Base-by-base conservation (phyloP, 35 echinoderm and acorn worm genomes). In the Lytechinus variegatus region DNA sequence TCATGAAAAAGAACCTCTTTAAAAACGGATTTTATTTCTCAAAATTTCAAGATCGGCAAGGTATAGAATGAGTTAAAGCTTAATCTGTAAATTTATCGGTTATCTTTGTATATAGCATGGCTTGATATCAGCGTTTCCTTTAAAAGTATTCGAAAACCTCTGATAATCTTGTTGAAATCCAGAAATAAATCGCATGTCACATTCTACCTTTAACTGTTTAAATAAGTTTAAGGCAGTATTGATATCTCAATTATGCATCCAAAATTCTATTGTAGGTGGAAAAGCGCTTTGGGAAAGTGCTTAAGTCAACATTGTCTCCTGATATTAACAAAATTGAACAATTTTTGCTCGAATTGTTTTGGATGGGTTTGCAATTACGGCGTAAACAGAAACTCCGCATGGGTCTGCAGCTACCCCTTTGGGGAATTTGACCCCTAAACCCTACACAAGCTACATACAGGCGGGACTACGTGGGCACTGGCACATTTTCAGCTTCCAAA, bases 361-460 rank as follows among this genome's bases (percentile, higher is more conserved):
- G 52, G 88, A 90, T 90, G 88, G 88, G 28, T 54, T 44, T 54
- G 52, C 88, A 90, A 90, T 90, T 90, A 90, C 16, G 88, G 28
- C 16, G 88, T 90, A 90, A 90, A 90, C 88, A 90, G 88, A 90
- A 52, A 54, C 88, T 90, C 52, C 29, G 88, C 88, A 90, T 90
- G 88, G 88, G 88, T 90, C 88, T 54, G 29, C 11, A 12, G 16
- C 16, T 12, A 90, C 28, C 27, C 88, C 88, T 90, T 90, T 54
- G 88, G 88, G 88, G 88, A 90, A 90, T 90, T 90, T 90, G 88
- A 90, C 88, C 88, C 88, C 88, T 90, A 90, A 90, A 90, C 88
- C 88, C 88, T 52, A 90, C 88, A 8, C 88, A 44, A 90, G 28
- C 52, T 54, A 44, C 4, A 90, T 90, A 27, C 88, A 90, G n/a